A percentile compares a stretch with the other conserved stretches of the same genome.
These are phyloP conservation scores for Danaus melanippus DNA, from an alignment of 1,140 invertebrate species.

Conservation along the genomic window DNA sequence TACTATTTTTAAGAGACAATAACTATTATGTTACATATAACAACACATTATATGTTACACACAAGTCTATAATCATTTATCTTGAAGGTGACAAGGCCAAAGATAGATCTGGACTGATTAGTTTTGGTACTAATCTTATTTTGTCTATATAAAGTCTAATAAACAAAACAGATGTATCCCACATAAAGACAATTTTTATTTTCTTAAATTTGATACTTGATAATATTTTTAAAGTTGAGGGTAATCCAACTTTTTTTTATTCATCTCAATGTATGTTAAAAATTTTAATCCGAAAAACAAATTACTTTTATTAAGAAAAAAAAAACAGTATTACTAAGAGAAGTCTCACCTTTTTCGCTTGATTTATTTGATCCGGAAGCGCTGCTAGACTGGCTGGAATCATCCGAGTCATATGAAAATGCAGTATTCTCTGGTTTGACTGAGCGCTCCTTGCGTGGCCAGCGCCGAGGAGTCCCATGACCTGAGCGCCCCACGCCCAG, in stretches of 20 bases:
- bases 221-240: no score
- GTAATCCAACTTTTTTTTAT: no score
- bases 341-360: conserved; percentile 53
- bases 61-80: conserved; percentile 19
- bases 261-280: no score
- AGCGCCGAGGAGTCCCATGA: conserved; percentile 42
- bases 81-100: conserved; percentile 32
- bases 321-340: conserved; percentile 8
- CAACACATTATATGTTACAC: conserved; percentile 2
- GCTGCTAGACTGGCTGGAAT: conserved; percentile 66
- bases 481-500: conserved; percentile 30
- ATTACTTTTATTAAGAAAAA: not conserved
- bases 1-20: no score
- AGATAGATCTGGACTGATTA: conserved; percentile 21
- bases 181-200: no score
- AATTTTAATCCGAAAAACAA: not conserved
- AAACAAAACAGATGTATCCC: no score
- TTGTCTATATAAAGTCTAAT: no score
- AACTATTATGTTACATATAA: no score
- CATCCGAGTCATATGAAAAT: conserved; percentile 67
- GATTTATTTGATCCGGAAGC: conserved; percentile 62
- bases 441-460: conserved; percentile 38
- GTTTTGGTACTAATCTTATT: no score
- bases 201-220: no score
- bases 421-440: conserved; percentile 39